These are phyloP conservation scores for Tetranychus cinnabarinus DNA, from an alignment of 1,140 invertebrate genomes.

Conservation along the genomic window DNA sequence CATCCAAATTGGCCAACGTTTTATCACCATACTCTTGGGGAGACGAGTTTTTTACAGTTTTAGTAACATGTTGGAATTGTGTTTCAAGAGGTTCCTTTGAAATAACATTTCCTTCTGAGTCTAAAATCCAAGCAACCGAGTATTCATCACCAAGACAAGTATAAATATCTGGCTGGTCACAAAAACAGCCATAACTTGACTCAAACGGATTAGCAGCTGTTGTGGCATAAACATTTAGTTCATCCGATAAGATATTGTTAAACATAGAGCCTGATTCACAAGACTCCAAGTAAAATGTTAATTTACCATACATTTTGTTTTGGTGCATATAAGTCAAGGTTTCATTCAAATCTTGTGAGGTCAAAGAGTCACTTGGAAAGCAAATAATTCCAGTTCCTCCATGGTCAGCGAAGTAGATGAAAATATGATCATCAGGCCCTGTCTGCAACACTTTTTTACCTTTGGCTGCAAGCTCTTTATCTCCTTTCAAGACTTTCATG, in stretches of 20 bases:
- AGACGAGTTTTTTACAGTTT: slow-evolving; percentile 34
- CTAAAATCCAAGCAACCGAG: slow-evolving; percentile 41
- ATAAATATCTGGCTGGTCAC: slow-evolving; percentile 25
- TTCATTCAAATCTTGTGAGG: slow-evolving; percentile 21
- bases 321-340: slow-evolving; percentile 23
- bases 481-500: slow-evolving; percentile 29
- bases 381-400: slow-evolving; percentile 32
- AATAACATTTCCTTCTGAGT: slow-evolving; percentile 33
- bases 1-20: slow-evolving; percentile 19
- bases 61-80: slow-evolving; percentile 31
- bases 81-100: slow-evolving; percentile 27
- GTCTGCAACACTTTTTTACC: slow-evolving; percentile 22
- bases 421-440: slow-evolving; percentile 32
- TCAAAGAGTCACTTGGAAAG: slow-evolving; percentile 26
- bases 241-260: slow-evolving; percentile 26
- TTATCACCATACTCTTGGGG: slow-evolving; percentile 33
- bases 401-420: slow-evolving; percentile 41
- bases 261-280: slow-evolving; percentile 45
- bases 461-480: slow-evolving; percentile 15
- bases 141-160: slow-evolving; percentile 36
- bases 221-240: slow-evolving; percentile 36
- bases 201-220: slow-evolving; percentile 35
- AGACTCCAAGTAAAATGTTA: slow-evolving; percentile 38
- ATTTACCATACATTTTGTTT: slow-evolving; percentile 22
- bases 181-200: slow-evolving; percentile 32